Percentiles rank a stretch among this genome's conserved stretches.
These are phyloP conservation scores for Willisornis vidua DNA, from an alignment of 2,113 vertebrate genomes.

Conservation along the genomic window DNA sequence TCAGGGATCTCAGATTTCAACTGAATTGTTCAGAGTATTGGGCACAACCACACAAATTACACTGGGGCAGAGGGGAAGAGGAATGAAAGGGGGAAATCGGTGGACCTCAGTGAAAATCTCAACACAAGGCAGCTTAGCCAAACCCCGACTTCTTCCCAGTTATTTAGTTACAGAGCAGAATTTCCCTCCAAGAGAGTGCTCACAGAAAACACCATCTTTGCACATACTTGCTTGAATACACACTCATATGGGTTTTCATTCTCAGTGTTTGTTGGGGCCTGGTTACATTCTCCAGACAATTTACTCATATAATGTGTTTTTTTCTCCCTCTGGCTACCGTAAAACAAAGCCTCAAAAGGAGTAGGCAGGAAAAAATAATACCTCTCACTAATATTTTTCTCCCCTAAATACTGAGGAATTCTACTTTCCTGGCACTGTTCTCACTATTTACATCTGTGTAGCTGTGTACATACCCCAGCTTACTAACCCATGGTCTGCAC, in stretches of 20 bases:
- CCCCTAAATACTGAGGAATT: slow-evolving; percentile 22
- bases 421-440: neutral
- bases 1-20: neutral
- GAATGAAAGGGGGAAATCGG: neutral
- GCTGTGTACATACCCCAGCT: neutral
- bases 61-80: neutral
- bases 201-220: slow-evolving; percentile 26
- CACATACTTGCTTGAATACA: slow-evolving; percentile 48
- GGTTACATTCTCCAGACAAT: slow-evolving; percentile 65
- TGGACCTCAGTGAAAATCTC: neutral
- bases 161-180: slow-evolving; percentile 23
- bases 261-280: slow-evolving; percentile 47
- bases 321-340: slow-evolving; percentile 34
- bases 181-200: neutral
- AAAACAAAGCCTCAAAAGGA: slow-evolving; percentile 46
- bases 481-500: slow-evolving; percentile 1
- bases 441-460: neutral
- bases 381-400: neutral
- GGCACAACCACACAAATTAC: neutral
- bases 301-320: slow-evolving; percentile 58
- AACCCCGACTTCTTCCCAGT: neutral
- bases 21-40: neutral
- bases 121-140: neutral
- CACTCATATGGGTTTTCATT: slow-evolving; percentile 36
- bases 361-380: neutral